Evolutionary conservation across 2,113 vertebrate species (phyloP).

Genomic region (Amphiprion ocellaris): DNA sequence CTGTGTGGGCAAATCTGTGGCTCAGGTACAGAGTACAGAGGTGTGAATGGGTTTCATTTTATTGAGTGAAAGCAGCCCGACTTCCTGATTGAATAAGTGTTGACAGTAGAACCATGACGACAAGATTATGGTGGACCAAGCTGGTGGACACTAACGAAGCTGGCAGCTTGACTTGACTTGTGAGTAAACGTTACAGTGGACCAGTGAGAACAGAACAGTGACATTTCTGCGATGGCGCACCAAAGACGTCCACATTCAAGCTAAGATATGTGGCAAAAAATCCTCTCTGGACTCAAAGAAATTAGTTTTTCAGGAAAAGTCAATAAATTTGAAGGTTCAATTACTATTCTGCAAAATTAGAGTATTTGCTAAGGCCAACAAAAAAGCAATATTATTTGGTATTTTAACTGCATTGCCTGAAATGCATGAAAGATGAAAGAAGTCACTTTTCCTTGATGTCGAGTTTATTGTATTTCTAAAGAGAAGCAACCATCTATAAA

Average conservation of each 20-base stretch:
- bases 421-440: conserved; percentile 34
- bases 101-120: conserved; percentile 47
- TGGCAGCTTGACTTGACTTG: conserved; percentile 38
- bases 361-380: conserved; percentile 1
- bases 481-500: conserved; percentile 43
- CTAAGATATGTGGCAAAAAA: conserved; percentile 7
- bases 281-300: not conserved
- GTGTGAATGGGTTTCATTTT: conserved; percentile 25
- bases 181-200: conserved; percentile 54
- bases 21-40: conserved; percentile 57
- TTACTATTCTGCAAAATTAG: not conserved
- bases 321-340: not conserved
- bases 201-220: conserved; percentile 27
- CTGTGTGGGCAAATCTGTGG: conserved; percentile 54
- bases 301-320: not conserved
- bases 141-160: conserved; percentile 46
- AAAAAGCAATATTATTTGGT: not conserved
- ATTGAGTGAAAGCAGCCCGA: conserved; percentile 12
- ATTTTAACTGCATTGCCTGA: conserved; percentile 35
- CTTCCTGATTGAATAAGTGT: conserved; percentile 39
- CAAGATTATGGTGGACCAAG: conserved; percentile 53
- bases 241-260: conserved; percentile 49
- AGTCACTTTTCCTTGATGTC: conserved; percentile 20
- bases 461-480: conserved; percentile 34
- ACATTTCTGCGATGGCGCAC: conserved; percentile 38